Conservation (phyloP, 2,888 invertebrate genomes). For the Latrodectus elegans region DNA sequence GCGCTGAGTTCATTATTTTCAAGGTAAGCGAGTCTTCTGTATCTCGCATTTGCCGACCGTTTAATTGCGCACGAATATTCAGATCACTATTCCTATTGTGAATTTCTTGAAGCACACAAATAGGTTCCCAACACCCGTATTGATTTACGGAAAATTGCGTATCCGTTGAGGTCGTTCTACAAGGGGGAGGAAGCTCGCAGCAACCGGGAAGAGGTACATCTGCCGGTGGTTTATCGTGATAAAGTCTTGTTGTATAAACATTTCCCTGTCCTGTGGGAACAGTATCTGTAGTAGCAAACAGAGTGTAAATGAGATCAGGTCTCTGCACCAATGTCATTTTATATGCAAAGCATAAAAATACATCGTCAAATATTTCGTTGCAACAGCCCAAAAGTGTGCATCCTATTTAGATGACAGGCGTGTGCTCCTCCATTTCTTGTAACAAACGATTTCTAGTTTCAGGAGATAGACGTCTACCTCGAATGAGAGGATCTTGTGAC, state of each 20-base stretch:
- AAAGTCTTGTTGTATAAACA: background rate
- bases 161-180: background rate
- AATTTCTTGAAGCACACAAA: background rate
- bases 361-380: too few relatives aligned
- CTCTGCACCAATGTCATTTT: background rate
- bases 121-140: constrained; percentile 5
- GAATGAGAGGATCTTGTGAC: too few relatives aligned
- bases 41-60: background rate
- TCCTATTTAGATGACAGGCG: too few relatives aligned
- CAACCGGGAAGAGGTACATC: background rate
- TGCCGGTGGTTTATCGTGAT: background rate
- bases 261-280: background rate
- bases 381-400: too few relatives aligned
- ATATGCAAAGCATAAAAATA: background rate
- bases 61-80: background rate
- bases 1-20: background rate
- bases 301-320: background rate
- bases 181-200: constrained; percentile 2
- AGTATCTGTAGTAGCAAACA: background rate
- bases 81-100: background rate
- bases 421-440: too few relatives aligned
- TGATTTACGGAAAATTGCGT: background rate
- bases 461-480: too few relatives aligned
- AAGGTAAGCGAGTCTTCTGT: background rate
- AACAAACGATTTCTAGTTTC: too few relatives aligned